A percentile compares a stretch with the other conserved stretches of the same genome.
Conservation (phyloP, 2,888 invertebrate species). For the Auanema sp. region DNA sequence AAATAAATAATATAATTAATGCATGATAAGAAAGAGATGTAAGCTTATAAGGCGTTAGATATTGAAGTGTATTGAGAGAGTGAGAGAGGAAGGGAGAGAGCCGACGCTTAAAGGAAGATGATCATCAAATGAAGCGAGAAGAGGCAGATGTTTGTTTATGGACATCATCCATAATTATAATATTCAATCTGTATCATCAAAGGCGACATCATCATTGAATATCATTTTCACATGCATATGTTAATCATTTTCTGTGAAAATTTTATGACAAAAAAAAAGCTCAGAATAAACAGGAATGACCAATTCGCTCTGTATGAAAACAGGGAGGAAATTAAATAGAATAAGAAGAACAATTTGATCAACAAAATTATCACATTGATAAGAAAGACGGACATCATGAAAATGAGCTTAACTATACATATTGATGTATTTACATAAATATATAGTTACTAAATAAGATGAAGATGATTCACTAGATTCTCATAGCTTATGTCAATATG, state of each 20-base stretch:
- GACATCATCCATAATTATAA: no score
- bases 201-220: not conserved
- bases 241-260: not conserved
- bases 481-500: no score
- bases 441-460: no score
- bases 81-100: conserved; percentile 6
- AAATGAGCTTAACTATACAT: no score
- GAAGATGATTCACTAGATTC: no score
- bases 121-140: conserved; percentile 8
- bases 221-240: not conserved
- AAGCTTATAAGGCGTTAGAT: not conserved
- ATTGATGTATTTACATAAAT: no score
- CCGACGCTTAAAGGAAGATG: not conserved
- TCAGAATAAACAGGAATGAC: no score
- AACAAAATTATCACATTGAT: no score
- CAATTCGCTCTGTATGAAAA: no score
- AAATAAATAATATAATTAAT: not conserved
- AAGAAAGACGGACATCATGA: no score
- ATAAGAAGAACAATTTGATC: no score
- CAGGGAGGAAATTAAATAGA: no score
- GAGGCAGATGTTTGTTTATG: conserved; percentile 1
- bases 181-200: not conserved
- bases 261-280: not conserved
- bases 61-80: conserved; percentile 4
- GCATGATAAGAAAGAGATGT: not conserved